Base-by-base conservation (phyloP, 23 tunicate species). In the Phallusia fumigata region DNA sequence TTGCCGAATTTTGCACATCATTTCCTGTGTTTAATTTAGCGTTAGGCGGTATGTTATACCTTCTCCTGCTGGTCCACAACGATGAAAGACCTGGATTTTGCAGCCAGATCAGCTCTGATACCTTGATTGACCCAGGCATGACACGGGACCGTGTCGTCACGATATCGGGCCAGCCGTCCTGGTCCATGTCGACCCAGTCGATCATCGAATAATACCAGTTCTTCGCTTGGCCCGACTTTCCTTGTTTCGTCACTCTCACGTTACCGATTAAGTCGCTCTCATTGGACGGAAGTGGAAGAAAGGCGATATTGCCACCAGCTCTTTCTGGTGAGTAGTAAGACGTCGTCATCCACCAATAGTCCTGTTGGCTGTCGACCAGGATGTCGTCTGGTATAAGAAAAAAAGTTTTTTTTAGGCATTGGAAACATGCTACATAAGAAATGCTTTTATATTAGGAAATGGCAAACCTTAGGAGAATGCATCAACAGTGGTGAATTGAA, bases 141-240 rank as follows among this genome's bases (percentile, higher is more conserved):
- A 93, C 98, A 33, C 90, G 86, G 44, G 98, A 89, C 50, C 98
- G 72, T 53, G 98, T 85, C 80, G 98, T 87, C 88, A 94, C 98
- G 65, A 94, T 83, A 74, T 94, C 98, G 34, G 86, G 90, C 88
- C 90, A 94, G 0, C 98, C 98, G 77, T 94, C 98, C 69, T 89
- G 88, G 83, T 94, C 86, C 98, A 94, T 94, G 78, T 94, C 98
- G 13, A 83, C 90, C 98, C 98, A 94, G 13, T 89, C 89, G 30
- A 94, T 82, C 76, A 53, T 81, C 36, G 92, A 88, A 81, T 93
- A 93, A 81, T 73, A 87, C 91, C 91, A 87, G 33, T 81, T 50
- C 47, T 35, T 31, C 69, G 69, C 69, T 1, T 24, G 26, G 11
- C 69, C 69, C 26, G 26, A 24, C 69, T 58, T 58, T 11, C 69